Percentiles rank a stretch among this genome's conserved stretches.
These are phyloP conservation scores for Drosophila punjabiensis DNA, from an alignment of 1,140 invertebrate genomes.

Conservation along the genomic window DNA sequence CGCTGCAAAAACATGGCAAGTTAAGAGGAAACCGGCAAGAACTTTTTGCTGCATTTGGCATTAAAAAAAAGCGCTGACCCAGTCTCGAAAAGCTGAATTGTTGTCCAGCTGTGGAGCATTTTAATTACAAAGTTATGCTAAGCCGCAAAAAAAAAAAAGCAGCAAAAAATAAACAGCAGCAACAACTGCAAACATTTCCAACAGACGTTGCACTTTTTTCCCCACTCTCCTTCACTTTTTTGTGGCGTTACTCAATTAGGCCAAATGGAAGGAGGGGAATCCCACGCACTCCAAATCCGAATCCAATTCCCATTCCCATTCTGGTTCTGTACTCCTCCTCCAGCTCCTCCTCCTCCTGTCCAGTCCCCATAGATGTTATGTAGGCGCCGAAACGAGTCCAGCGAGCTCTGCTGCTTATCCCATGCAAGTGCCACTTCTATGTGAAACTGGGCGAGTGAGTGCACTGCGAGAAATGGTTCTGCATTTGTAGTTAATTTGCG, in stretches of 20 bases:
- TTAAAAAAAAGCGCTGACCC: conserved; percentile 48
- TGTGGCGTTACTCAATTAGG: conserved; percentile 55
- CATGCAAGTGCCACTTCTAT: conserved; percentile 28
- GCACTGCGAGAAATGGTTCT: conserved; percentile 9
- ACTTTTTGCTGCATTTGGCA: conserved; percentile 22
- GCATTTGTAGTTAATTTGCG: not conserved
- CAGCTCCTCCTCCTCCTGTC: not conserved
- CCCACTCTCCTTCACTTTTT: not conserved
- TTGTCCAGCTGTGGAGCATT: conserved; percentile 52
- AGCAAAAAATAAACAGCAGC: not conserved
- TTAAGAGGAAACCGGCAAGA: not conserved
- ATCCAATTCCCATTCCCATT: conserved; percentile 37
- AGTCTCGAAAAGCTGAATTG: conserved; percentile 25
- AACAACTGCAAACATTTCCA: conserved; percentile 27
- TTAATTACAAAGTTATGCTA: conserved; percentile 58
- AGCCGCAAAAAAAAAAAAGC: conserved; percentile 29
- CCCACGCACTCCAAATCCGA: conserved; percentile 50
- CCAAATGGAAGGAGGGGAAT: conserved; percentile 40
- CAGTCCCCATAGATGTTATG: conserved; percentile 17
- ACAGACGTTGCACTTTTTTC: conserved; percentile 51
- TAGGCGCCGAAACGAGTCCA: conserved; percentile 45
- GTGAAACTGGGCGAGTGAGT: conserved; percentile 5
- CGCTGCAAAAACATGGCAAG: conserved; percentile 15
- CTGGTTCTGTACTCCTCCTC: conserved; percentile 3
- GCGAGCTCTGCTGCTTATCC: conserved; percentile 21